These are phyloP conservation scores for Lucifuga dentata DNA, from an alignment of 2,113 vertebrate genomes.

Conservation along the genomic window DNA sequence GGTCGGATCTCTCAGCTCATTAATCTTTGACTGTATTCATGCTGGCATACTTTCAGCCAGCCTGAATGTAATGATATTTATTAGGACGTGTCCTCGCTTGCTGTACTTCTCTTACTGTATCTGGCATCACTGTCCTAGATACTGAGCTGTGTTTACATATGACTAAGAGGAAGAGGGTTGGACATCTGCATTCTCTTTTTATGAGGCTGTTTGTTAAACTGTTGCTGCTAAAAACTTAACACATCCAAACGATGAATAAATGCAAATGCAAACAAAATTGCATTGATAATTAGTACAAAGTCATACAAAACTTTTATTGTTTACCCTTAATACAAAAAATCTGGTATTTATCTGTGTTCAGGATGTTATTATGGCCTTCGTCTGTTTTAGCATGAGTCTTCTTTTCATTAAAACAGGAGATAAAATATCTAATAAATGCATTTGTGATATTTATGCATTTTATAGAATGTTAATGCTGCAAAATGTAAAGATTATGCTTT, in stretches of 20 bases:
- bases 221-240: neutral
- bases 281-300: neutral
- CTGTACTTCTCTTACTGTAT: constrained; percentile 59
- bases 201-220: neutral
- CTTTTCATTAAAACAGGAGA: constrained; percentile 13
- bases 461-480: constrained; percentile 11
- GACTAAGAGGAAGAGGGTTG: constrained; percentile 48
- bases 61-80: constrained; percentile 78
- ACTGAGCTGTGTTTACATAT: constrained; percentile 58
- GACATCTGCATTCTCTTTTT: neutral
- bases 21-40: constrained; percentile 70
- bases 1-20: constrained; percentile 77
- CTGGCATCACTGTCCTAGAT: constrained; percentile 69
- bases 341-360: constrained; percentile 1
- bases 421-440: neutral
- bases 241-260: no score
- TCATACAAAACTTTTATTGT: no score
- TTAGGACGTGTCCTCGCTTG: constrained; percentile 72
- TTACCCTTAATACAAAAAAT: no score
- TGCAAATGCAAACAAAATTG: no score
- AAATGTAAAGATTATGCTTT: no score
- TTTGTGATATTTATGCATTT: no score
- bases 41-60: constrained; percentile 68
- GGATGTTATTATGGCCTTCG: neutral
- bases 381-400: neutral